Evolutionary conservation across 1,140 invertebrate species (phyloP), one percentile per base, ranked within the genome.

Genomic region (Heliconius congener): DNA sequence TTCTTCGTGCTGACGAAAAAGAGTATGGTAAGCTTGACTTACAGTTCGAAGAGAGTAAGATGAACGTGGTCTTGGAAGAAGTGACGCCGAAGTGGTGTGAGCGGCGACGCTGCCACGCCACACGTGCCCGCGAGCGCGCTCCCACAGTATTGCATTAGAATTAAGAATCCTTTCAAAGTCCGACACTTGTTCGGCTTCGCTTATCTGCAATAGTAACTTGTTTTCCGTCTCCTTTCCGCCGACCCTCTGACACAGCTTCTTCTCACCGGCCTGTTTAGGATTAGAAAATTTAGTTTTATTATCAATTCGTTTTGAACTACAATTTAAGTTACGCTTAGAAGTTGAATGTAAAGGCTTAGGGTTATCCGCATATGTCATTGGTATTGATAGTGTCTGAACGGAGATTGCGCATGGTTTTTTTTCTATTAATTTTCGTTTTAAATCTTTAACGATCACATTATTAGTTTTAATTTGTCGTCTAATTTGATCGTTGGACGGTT

Each of bases 91-190:
- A 9, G 89, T 86, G 77, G 85, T 84, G 74, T 81, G 87, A 55
- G 85, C 80, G 46, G 83, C 83, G 73, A 86, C 85, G 82, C 86
- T 86, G 70, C 88, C 82, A 73, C 89, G 88, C 91, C 92, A 93
- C 88, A 91, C 92, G 84, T 90, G 89, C 34, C 88, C 83, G 78
- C 85, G 90, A 84, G 87, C 87, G 73, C 89, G 88, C 85, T 88
- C 88, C 84, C 87, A 89, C 88, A 93, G 92, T 94, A 94, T 92
- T 91, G 94, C 92, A 94, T 94, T 94, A 93, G 91, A 91, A 89
- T 91, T 91, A 90, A 95, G 94, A 95, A 95, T 95, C 94, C 94
- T 94, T 94, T 95, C 92, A 95, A 95, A 95, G 93, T 95, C 94
- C 27, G 91, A 87, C 90, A 95, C 93, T 95, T 94, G 90, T 66